Conservation (phyloP, 1,140 invertebrate species). For the Cotesia glomerata region DNA sequence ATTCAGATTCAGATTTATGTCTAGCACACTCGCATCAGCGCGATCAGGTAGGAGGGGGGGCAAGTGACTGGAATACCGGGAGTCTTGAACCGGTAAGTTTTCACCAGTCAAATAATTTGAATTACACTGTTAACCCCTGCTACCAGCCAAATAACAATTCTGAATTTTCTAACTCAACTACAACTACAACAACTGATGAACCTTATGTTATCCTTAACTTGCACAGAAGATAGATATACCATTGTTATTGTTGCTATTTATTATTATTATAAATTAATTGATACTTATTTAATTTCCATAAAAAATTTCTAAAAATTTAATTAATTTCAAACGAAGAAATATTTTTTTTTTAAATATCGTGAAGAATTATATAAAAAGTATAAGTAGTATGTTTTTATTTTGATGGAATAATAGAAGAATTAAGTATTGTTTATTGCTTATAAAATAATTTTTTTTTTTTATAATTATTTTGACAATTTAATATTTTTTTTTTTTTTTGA, state of each 20-base stretch:
- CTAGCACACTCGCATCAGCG: conserved; percentile 69
- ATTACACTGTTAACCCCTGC: conserved; percentile 63
- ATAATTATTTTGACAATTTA: too few relatives aligned
- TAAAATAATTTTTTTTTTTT: too few relatives aligned
- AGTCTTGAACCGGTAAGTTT: conserved; percentile 62
- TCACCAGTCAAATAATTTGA: conserved; percentile 60
- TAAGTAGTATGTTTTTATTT: too few relatives aligned
- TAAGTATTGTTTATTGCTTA: too few relatives aligned
- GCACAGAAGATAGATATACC: conserved; percentile 53
- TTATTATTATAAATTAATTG: conserved; percentile 1
- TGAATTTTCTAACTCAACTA: conserved; percentile 42
- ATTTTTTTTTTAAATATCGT: too few relatives aligned
- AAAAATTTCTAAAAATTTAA: too few relatives aligned
- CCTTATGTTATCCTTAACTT: conserved; percentile 62
- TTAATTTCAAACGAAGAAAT: too few relatives aligned
- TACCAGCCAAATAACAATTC: conserved; percentile 59
- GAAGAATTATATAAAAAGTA: too few relatives aligned
- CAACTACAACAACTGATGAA: conserved; percentile 45
- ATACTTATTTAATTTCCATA: not conserved
- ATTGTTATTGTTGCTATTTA: not conserved
- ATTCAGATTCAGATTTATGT: conserved; percentile 88
- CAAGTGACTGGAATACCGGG: conserved; percentile 50
- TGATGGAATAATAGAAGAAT: too few relatives aligned
- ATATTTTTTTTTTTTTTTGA: too few relatives aligned
- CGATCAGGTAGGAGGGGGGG: conserved; percentile 33